A percentile compares a stretch with the other conserved stretches of the same genome.
These are phyloP conservation scores for Macrotus californicus DNA, from an alignment of 2,113 vertebrate species.

Conservation along the genomic window DNA sequence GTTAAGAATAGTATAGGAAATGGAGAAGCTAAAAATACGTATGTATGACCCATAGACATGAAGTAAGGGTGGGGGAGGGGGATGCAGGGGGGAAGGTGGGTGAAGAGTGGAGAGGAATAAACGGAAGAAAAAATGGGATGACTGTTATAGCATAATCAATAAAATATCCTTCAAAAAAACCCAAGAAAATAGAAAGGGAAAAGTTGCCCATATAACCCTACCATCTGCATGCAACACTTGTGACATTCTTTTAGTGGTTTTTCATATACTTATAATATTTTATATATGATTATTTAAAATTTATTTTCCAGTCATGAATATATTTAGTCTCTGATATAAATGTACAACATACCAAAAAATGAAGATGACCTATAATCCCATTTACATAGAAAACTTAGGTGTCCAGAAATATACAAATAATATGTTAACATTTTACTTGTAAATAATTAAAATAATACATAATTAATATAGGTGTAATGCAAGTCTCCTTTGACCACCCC, in stretches of 20 bases:
- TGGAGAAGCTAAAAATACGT: too few species aligned
- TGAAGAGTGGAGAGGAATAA: too few species aligned
- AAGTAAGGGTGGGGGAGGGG: too few species aligned
- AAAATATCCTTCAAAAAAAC: too few species aligned
- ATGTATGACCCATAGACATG: too few species aligned
- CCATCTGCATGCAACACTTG: neutral
- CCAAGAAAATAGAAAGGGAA: neutral
- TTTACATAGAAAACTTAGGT: neutral
- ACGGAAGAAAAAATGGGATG: too few species aligned
- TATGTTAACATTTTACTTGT: neutral
- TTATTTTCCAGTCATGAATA: neutral
- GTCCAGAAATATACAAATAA: conserved; percentile 3
- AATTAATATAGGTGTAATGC: neutral
- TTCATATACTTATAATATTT: conserved; percentile 14
- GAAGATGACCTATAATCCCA: neutral
- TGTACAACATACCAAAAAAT: neutral
- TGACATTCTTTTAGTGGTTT: neutral
- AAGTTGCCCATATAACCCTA: neutral
- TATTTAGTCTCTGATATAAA: conserved; percentile 1
- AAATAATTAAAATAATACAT: neutral
- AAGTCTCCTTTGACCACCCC: neutral
- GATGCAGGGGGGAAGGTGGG: too few species aligned
- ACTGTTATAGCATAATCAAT: too few species aligned
- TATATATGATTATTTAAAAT: conserved; percentile 19
- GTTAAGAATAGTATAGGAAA: too few species aligned